These are phyloP conservation scores for Zaprionus lachaisei DNA, from an alignment of 1,140 invertebrate genomes.

Conservation along the genomic window DNA sequence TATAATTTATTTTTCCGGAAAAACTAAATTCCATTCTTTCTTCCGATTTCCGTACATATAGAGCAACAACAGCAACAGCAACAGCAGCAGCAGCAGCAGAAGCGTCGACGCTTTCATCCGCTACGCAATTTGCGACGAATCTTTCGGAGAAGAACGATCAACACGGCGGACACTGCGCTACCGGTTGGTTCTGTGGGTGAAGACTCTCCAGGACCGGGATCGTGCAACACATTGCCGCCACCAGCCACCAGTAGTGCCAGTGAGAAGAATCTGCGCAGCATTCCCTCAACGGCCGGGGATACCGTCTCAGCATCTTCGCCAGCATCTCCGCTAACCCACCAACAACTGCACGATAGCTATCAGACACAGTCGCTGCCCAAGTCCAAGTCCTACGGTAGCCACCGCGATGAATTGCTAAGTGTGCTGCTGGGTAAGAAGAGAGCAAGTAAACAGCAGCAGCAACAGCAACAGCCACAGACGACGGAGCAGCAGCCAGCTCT, in stretches of 20 bases:
- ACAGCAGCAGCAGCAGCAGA: slow-evolving; percentile 76
- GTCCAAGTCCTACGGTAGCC: slow-evolving; percentile 73
- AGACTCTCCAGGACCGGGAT: slow-evolving; percentile 30
- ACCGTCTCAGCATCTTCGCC: slow-evolving; percentile 57
- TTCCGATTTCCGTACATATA: slow-evolving; percentile 38
- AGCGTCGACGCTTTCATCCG: slow-evolving; percentile 81
- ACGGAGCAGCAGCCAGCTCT: slow-evolving; percentile 14
- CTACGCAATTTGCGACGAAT: slow-evolving; percentile 82
- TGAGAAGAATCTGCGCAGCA: slow-evolving; percentile 77
- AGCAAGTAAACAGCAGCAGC: slow-evolving; percentile 47
- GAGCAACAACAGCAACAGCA: slow-evolving; percentile 54
- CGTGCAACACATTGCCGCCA: slow-evolving; percentile 67
- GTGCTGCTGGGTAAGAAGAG: slow-evolving; percentile 70
- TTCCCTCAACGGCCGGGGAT: slow-evolving; percentile 34
- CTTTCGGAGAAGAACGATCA: slow-evolving; percentile 81
- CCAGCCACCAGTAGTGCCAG: slow-evolving; percentile 70
- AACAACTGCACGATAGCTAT: slow-evolving; percentile 67
- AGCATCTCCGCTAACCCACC: slow-evolving; percentile 68
- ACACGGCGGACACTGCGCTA: slow-evolving; percentile 56
- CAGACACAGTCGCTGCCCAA: slow-evolving; percentile 79
- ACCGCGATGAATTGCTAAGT: slow-evolving; percentile 73
- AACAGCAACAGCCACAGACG: slow-evolving; percentile 6
- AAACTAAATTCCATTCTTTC: slow-evolving; percentile 18
- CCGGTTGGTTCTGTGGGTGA: neutral
- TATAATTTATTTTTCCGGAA: slow-evolving; percentile 14